phyloP scores from a whole-genome alignment of 2,888 invertebrate species.

The Ophonus ardosiacus region DNA sequence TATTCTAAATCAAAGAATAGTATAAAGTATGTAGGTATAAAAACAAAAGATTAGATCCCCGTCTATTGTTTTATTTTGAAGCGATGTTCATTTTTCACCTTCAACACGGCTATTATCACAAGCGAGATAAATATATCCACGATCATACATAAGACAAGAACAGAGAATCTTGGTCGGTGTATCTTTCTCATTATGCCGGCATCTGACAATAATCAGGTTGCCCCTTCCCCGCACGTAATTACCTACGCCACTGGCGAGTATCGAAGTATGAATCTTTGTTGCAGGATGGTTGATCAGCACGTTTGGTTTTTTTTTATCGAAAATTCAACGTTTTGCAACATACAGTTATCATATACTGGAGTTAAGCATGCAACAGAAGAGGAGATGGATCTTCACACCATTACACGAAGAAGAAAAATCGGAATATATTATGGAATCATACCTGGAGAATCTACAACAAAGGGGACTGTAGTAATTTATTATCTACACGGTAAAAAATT shows the following conservation, averaged over 20 bases:
- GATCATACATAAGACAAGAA: not conserved
- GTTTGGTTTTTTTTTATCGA: slow-evolving; percentile 40
- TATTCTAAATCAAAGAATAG: slow-evolving; percentile 48
- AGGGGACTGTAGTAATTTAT: too few relatives aligned
- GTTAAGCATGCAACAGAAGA: not conserved
- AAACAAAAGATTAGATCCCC: slow-evolving; percentile 58
- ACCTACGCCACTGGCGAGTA: slow-evolving; percentile 51
- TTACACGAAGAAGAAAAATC: not conserved
- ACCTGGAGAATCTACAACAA: too few relatives aligned
- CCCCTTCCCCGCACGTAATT: slow-evolving; percentile 56
- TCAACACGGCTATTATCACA: slow-evolving; percentile 59
- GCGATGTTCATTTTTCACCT: slow-evolving; percentile 61
- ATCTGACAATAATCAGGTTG: slow-evolving; percentile 61
- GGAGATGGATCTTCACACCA: not conserved
- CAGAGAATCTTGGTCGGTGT: slow-evolving; percentile 21
- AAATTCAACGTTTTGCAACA: slow-evolving; percentile 31
- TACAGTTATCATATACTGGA: not conserved
- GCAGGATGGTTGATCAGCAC: slow-evolving; percentile 52
- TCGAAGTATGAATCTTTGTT: slow-evolving; percentile 59
- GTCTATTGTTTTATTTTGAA: slow-evolving; percentile 59
- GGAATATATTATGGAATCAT: too few relatives aligned
- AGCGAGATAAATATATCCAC: slow-evolving; percentile 4
- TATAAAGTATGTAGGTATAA: slow-evolving; percentile 11
- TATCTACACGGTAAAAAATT: too few relatives aligned
- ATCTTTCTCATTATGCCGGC: slow-evolving; percentile 63